Base-by-base conservation (phyloP, 2,113 vertebrate species). In the Carlito syrichta region DNA sequence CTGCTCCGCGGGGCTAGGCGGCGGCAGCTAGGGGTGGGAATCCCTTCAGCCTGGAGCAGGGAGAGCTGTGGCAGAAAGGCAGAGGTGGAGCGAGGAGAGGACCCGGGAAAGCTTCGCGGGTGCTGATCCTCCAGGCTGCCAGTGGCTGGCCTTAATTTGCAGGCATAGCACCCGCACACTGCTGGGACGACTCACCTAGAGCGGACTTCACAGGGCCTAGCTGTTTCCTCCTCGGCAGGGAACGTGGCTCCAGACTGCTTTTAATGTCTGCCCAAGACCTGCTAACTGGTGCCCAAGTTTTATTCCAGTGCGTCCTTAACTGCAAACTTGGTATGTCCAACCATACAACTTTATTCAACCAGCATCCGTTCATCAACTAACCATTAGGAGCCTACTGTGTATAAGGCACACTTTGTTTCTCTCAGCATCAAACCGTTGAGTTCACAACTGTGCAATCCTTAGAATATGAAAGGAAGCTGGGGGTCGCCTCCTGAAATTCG, bases 21-120 rank as follows among this genome's bases (percentile, higher is more conserved):
- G 45, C 32, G 90, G 95, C 94, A 30, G 62, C 92, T 35, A 73
- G 76, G 95, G 91, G 78, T 22, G 92, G 94, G 92, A 95, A 96
- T 96, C 94, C 94, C 93, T 92, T 62, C 90, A 43, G 38, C 93
- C 86, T 6, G 0, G 32, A 76, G 90, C 56, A 0, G 13, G 32
- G 20, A 74, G 43, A 16, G 81, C 20, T 77, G 16, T 2, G 69
- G 45, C 81, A 19, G 50, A 25, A 71, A 56, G 48, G 85, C 78
- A 25, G 60, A 88, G 77, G 40, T 71, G 38, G 23, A 6, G 48
- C n/a, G 8, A 19, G 38, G 22, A 23, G 48, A 62, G 58, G 40
- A 79, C 14, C 16, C 0, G 0, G 76, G 27, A 40, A 76, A 88
- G 54, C 45, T 54, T 78, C 22, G n/a, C 86, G 38, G 40, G 91